Percentiles rank a stretch among this genome's conserved stretches.
Conservation (phyloP, 1,140 invertebrate species). For the Drosophila baimaii region DNA sequence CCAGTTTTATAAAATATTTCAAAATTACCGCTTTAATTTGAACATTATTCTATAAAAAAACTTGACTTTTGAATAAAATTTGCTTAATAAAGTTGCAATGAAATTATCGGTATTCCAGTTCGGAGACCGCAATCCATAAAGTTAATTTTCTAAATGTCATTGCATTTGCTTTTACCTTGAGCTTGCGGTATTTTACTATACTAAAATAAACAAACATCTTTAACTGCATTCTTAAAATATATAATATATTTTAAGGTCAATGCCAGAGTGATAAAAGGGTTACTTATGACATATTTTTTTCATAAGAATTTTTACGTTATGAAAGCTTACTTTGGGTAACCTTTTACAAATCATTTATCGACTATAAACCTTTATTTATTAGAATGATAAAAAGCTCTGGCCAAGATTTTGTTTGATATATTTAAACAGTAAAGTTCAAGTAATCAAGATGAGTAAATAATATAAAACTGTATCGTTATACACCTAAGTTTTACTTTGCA, state of each 20-base stretch:
- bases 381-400: not conserved
- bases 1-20: not conserved
- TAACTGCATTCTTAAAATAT: not conserved
- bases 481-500: no score
- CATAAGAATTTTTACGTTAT: not conserved
- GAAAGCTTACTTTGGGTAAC: not conserved
- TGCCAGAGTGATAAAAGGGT: no score
- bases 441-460: not conserved
- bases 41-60: constrained; percentile 1
- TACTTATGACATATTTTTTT: not conserved
- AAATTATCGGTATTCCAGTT: constrained; percentile 9
- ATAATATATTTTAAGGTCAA: no score
- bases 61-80: constrained; percentile 13
- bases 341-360: no score
- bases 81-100: constrained; percentile 7
- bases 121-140: not conserved
- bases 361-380: not conserved
- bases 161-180: not conserved
- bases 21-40: not conserved
- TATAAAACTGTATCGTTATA: no score
- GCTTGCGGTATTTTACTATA: not conserved
- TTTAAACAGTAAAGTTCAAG: not conserved
- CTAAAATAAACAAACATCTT: not conserved
- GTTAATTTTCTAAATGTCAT: constrained; percentile 14
- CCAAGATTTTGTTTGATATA: not conserved